Conservation (phyloP, 2,888 invertebrate genomes). For the Microplitis deprimator region DNA sequence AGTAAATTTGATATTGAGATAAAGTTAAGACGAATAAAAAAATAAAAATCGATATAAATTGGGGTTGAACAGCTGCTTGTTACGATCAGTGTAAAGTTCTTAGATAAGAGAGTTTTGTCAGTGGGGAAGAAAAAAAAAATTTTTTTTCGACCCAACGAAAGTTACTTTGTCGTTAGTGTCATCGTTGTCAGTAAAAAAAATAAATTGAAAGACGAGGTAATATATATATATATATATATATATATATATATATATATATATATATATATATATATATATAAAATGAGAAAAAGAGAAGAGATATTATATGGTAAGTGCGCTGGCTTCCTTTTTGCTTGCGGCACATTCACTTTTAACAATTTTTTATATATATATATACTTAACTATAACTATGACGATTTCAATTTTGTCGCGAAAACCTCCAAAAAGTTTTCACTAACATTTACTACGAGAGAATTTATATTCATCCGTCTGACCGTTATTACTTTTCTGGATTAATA, state of each 20-base stretch:
- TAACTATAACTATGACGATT: conserved; percentile 1
- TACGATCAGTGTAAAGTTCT: conserved; percentile 1
- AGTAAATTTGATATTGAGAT: not conserved
- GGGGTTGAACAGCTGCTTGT: conserved; percentile 6
- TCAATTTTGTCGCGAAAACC: conserved; percentile 5
- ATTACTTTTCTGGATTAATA: conserved; percentile 14
- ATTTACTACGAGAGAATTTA: not conserved
- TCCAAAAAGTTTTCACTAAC: conserved; percentile 4
- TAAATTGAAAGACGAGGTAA: not conserved
- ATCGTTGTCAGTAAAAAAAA: not conserved
- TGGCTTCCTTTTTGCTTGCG: not conserved
- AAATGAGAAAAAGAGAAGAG: not conserved
- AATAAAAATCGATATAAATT: not conserved
- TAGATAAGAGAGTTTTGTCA: not conserved
- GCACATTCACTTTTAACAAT: not conserved
- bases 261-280: not conserved
- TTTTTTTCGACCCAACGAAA: not conserved
- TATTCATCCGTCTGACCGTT: conserved; percentile 5
- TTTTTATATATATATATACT: too few species aligned
- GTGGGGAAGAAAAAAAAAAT: not conserved
- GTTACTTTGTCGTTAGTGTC: conserved; percentile 15
- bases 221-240: not conserved
- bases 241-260: not conserved
- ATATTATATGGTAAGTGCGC: not conserved
- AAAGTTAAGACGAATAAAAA: not conserved